Conservation (phyloP, 2,888 invertebrate species). For the Norana najaformis region DNA sequence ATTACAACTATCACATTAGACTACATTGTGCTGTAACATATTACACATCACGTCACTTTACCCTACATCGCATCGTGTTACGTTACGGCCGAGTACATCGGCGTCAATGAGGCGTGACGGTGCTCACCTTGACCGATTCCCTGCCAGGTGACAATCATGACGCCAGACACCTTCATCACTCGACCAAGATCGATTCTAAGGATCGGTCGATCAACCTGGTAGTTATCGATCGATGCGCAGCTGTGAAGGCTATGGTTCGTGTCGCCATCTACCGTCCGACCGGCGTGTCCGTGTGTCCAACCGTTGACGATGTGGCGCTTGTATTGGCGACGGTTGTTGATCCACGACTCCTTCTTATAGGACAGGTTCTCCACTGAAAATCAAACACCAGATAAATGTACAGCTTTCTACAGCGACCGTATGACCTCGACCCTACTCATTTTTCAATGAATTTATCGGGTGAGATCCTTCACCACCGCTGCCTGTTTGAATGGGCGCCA, state of each 20-base stretch:
- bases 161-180: conserved; percentile 62
- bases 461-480: too few species aligned
- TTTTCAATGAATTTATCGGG: too few species aligned
- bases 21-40: too few species aligned
- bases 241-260: conserved; percentile 60
- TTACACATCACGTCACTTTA: too few species aligned
- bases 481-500: too few species aligned
- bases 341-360: conserved; percentile 65
- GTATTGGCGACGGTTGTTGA: conserved; percentile 63
- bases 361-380: conserved; percentile 67
- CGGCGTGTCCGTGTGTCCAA: conserved; percentile 58
- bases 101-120: not conserved
- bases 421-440: too few species aligned
- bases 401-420: too few species aligned
- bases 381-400: too few species aligned
- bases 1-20: too few species aligned
- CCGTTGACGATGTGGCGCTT: conserved; percentile 62
- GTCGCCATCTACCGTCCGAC: conserved; percentile 65
- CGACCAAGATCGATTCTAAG: conserved; percentile 66
- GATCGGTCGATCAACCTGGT: conserved; percentile 65
- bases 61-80: too few species aligned
- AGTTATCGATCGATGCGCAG: conserved; percentile 66
- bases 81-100: too few species aligned
- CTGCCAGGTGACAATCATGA: conserved; percentile 66
- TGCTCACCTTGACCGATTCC: conserved; percentile 54